Percentiles rank a stretch among this genome's conserved stretches.
These are phyloP conservation scores for Gobius niger DNA, from an alignment of 2,113 vertebrate genomes.

Conservation along the genomic window DNA sequence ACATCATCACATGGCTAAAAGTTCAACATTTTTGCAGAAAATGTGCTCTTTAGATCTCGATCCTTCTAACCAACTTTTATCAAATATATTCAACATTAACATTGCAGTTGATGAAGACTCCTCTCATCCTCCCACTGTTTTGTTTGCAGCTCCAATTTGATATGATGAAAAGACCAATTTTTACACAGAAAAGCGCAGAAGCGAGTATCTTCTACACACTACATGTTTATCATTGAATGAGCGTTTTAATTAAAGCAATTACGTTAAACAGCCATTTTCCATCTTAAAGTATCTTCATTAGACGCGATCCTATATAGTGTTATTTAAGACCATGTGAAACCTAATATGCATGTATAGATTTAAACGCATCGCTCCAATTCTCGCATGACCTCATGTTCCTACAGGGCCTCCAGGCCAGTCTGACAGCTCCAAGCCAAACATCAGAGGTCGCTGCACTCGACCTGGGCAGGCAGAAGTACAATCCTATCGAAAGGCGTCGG, in stretches of 20 bases:
- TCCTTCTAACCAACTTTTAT: no score
- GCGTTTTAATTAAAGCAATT: conserved; percentile 20
- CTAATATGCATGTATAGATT: neutral
- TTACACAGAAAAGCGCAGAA: conserved; percentile 15
- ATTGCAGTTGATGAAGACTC: neutral
- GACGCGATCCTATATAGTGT: conserved; percentile 6
- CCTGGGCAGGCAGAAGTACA: conserved; percentile 41
- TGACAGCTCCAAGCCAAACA: conserved; percentile 29
- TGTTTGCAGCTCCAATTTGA: conserved; percentile 6
- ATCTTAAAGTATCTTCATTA: conserved; percentile 27
- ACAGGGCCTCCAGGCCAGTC: neutral
- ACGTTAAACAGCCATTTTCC: conserved; percentile 31
- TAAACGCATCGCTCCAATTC: neutral
- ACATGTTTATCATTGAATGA: conserved; percentile 39
- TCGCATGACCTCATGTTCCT: conserved; percentile 20
- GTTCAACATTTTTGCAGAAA: no score
- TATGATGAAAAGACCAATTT: neutral
- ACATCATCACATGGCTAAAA: no score
- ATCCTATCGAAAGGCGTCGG: conserved; percentile 42
- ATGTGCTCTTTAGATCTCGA: no score
- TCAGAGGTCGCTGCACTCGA: conserved; percentile 35
- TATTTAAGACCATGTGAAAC: conserved; percentile 10
- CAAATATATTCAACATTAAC: neutral
- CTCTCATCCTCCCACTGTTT: neutral
- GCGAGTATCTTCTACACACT: conserved; percentile 11